Evolutionary conservation across 2,888 invertebrate species (phyloP), one percentile per base, ranked within the genome.

Genomic region (Ectemnius lituratus): DNA sequence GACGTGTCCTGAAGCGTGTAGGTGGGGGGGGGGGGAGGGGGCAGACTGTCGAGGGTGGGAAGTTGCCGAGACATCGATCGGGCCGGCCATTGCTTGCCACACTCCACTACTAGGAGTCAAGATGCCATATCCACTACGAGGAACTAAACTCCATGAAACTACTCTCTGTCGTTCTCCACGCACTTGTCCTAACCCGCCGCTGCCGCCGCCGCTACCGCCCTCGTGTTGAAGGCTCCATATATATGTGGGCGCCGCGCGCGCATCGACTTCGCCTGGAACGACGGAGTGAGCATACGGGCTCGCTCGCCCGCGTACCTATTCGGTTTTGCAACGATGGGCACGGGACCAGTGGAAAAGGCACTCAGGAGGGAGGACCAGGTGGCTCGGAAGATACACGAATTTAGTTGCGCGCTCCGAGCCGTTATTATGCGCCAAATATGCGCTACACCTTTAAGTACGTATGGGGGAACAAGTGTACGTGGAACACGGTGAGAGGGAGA

Each of bases 61-160:
- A 88, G 89, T 88, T 88, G 90, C 87, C 87, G 89, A 89, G 89
- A 90, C 90, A 90, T 91, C 90, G 90, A 90, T 90, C 90, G 90
- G 87, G 87, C 88, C 90, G 90, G 90, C 90, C 90, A 90, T 90
- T 89, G 90, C 90, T 90, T 89, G 87, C 88, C 86, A 86, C 88
- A 87, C 88, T 88, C 86, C 85, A 84, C 86, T 86, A 86, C 89
- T 89, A 89, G 87, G 88, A 90, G 90, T 90, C 90, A 90, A 90
- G 90, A 90, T 90, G 89, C 90, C 90, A 89, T 89, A 82, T 89
- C 88, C 87, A 86, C 86, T 86, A 84, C 83, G 83, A 83, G 85
- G 86, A 87, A 88, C 88, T 88, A 88, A 88, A 88, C 88, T 88
- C 88, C 87, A 87, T 88, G 86, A 88, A 88, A 88, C 86, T 86